Evolutionary conservation across 1,140 invertebrate genomes (phyloP), one percentile per base, ranked within the genome.

Genomic region (Dreissena rostriformis): DNA sequence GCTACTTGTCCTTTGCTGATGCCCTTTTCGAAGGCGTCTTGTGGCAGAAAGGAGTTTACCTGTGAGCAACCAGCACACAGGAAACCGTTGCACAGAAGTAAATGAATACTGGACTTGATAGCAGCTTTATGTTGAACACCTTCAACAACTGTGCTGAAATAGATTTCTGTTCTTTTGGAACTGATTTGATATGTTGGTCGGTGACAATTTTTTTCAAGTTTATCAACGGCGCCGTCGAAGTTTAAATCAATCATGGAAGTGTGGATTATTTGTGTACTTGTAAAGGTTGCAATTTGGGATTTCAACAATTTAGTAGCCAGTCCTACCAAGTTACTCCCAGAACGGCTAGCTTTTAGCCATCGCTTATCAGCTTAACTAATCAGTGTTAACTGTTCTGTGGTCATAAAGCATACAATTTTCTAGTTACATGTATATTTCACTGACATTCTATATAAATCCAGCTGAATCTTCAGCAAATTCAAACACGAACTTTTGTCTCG

Each of bases 1-100:
- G 80, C 80, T 7, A 53, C 72, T 51, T 55, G n/a, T 17, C 63
- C 72, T 22, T 74, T 63, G 49, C 51, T 55, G 10, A 82, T 49
- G n/a, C 80, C 80, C n/a, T 39, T 55, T 52, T 82, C 80, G 39
- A 55, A 29, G 28, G 80, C 80, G 53, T 75, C 71, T 22, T 71
- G 55, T 1, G 70, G 39, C 15, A 82, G 22, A n/a, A 52, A 82
- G 11, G 80, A 71, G 19, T 29, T 55, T 4, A 39, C 72, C 0
- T 66, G 51, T 7, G 26, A 22, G 68, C 70, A 52, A 19, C 80
- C 80, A 0, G 71, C 10, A 68, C 80, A 82, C 0, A 82, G 72
- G 51, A 82, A 75, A 7, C 28, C 65, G 73, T 82, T 82, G 53
- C 71, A 74, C 17, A 67, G 24, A 65, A 82, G 55, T 82, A 82